Evolutionary conservation across 2,113 vertebrate genomes (phyloP).

Genomic region (Gulo gulo): DNA sequence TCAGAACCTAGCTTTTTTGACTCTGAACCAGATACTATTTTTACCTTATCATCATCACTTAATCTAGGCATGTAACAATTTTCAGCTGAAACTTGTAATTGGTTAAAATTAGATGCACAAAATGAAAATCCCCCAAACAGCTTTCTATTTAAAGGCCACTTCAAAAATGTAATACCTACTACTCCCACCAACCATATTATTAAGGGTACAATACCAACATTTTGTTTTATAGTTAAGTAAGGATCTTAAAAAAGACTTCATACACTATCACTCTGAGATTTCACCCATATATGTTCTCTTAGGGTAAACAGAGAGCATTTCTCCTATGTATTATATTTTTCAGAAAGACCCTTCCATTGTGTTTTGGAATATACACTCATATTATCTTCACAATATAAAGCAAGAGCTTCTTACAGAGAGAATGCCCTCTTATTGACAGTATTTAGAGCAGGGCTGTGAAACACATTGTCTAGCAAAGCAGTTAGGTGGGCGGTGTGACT

Average conservation of each 20-base stretch:
- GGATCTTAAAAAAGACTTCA: not conserved
- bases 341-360: constrained; percentile 39
- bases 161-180: not conserved
- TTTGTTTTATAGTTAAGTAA: constrained; percentile 19
- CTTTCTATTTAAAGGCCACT: constrained; percentile 19
- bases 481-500: not conserved
- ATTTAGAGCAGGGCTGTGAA: not conserved
- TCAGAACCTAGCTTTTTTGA: not conserved
- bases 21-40: not conserved
- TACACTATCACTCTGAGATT: constrained; percentile 2
- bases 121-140: not conserved
- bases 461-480: not conserved
- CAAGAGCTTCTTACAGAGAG: not conserved
- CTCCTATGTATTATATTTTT: constrained; percentile 8
- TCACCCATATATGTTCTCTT: constrained; percentile 9
- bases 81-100: not conserved
- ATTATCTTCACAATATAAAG: constrained; percentile 52
- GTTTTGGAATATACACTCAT: not conserved
- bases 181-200: not conserved
- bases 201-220: not conserved
- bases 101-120: constrained; percentile 29
- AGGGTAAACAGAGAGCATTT: constrained; percentile 37
- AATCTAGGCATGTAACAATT: constrained; percentile 6
- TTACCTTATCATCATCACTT: not conserved
- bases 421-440: constrained; percentile 10